Percentiles rank a stretch among this genome's conserved stretches.
Conservation (phyloP, 2,888 invertebrate species). For the Eupithecia dodoneata region DNA sequence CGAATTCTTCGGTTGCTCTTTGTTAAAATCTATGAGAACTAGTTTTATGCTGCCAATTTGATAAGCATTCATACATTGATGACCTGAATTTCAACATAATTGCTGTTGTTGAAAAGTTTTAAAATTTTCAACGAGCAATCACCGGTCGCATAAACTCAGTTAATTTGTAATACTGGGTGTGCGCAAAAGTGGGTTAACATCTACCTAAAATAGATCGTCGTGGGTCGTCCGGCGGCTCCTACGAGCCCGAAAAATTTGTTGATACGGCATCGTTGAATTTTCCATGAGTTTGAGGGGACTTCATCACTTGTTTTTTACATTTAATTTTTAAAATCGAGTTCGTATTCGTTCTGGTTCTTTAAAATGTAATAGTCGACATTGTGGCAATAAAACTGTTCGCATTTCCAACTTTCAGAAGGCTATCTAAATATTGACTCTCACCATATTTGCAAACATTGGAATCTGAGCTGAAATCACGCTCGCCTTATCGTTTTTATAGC, state of each 20-base stretch:
- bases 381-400: not conserved
- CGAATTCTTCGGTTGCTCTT: not conserved
- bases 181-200: slow-evolving; percentile 73
- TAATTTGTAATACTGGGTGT: slow-evolving; percentile 68
- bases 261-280: slow-evolving; percentile 49
- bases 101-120: slow-evolving; percentile 23
- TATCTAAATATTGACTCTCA: not conserved
- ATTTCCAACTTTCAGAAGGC: not conserved
- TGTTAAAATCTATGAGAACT: not conserved
- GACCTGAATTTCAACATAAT: slow-evolving; percentile 25
- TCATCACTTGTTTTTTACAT: not conserved
- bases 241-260: slow-evolving; percentile 45
- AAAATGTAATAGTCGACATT: not conserved
- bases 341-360: not conserved
- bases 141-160: slow-evolving; percentile 60
- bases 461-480: not conserved
- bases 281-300: slow-evolving; percentile 10
- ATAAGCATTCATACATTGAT: slow-evolving; percentile 20
- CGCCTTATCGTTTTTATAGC: slow-evolving; percentile 20
- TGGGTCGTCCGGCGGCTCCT: slow-evolving; percentile 59
- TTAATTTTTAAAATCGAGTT: not conserved
- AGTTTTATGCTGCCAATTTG: slow-evolving; percentile 1
- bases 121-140: slow-evolving; percentile 46
- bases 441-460: not conserved
- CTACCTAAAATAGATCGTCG: slow-evolving; percentile 72